Evolutionary conservation across 2,113 vertebrate genomes (phyloP), one percentile per base, ranked within the genome.

Genomic region (Cyprinodon brontotheroides): DNA sequence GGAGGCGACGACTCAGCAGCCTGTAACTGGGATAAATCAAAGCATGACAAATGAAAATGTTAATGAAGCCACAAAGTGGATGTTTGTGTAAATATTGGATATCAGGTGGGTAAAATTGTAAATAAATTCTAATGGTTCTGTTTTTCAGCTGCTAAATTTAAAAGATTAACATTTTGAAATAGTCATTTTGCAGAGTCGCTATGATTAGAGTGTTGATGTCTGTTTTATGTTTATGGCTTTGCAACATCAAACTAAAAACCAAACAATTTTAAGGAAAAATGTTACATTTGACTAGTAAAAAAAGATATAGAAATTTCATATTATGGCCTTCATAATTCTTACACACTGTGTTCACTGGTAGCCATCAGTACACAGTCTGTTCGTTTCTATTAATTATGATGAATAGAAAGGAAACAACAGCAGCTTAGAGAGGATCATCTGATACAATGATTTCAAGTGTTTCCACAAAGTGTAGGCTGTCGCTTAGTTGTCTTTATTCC

Each of bases 1-100:
- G 77, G 82, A 88, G 61, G 72, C 67, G 61, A 47, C 80, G 82
- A 85, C 87, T 61, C 70, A 82, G 73, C 48, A 40, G 71, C 63
- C 13, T 61, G 61, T 72, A 81, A 57, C 63, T 4, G 4, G 80
- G 76, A 88, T 79, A 81, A 72, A 72, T 4, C 11, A 41, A 60
- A 8, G 14, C 68, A 84, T 67, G 74, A 72, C 14, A 37, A 70
- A 17, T 39, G 40, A 61, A 36, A 66, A 38, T 62, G 66, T 66
- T 10, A 48, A 17, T 29, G 9, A 15, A 48, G 17, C 15, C 13
- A 4, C 5, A 39, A 59, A 45, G 57, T 68, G 41, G 37, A 47
- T 39, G 63, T 77, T 29, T 41, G 38, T 68, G 39, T 40, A 65
- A 72, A 38, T 14, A 45, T 38, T 45, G 6, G 37, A 41, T 47